These are phyloP conservation scores for Zoanthus sociatus DNA, from an alignment of 92 coral and sea anemone genomes.

Conservation along the genomic window DNA sequence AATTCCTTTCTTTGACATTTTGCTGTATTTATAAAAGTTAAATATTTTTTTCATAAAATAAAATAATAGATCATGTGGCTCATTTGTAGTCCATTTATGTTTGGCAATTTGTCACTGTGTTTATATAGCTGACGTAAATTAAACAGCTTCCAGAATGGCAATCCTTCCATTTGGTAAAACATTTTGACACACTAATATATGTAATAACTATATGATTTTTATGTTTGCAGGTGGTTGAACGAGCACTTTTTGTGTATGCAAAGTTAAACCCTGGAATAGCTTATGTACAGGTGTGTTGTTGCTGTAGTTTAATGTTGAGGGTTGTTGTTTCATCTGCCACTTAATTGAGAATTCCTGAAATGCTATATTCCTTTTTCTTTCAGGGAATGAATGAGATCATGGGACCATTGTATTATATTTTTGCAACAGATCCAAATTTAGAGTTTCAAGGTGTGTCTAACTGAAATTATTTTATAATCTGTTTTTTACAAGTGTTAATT, in stretches of 20 bases:
- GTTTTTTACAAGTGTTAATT: not conserved
- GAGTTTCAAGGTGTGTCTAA: constrained; percentile 86
- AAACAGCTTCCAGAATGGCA: too few species aligned
- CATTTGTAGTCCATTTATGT: too few species aligned
- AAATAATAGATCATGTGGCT: too few species aligned
- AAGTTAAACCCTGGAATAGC: constrained; percentile 94
- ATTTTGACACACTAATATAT: too few species aligned
- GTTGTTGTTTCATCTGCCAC: not conserved
- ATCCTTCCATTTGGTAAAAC: too few species aligned
- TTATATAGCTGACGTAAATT: too few species aligned
- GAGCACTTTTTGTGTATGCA: constrained; percentile 92
- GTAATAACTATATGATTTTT: not conserved
- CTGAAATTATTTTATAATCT: not conserved
- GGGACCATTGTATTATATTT: constrained; percentile 95
- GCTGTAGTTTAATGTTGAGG: not conserved
- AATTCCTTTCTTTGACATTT: too few species aligned
- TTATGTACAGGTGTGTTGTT: constrained; percentile 87
- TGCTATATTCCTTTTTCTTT: not conserved
- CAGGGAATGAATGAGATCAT: constrained; percentile 99
- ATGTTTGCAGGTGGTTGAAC: constrained; percentile 87
- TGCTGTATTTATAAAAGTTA: too few species aligned
- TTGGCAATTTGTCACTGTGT: too few species aligned
- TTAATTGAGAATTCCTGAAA: not conserved
- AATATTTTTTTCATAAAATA: too few species aligned
- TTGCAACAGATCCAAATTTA: constrained; percentile 84